Conservation (phyloP, 2,113 vertebrate genomes). For the Glaucomys volans region DNA sequence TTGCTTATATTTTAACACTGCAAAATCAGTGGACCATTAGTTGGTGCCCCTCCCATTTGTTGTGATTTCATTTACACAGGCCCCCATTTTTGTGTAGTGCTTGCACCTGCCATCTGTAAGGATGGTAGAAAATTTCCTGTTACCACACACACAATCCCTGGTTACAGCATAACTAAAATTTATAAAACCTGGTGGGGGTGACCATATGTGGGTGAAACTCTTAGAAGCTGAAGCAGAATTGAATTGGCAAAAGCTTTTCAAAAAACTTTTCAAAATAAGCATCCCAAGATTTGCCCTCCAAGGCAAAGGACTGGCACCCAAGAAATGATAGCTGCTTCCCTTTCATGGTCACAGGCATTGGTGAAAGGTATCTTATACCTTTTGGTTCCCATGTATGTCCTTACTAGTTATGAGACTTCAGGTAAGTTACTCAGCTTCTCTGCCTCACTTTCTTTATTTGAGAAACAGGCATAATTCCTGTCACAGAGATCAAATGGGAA, state of each 20-base stretch:
- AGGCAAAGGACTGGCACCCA: background rate
- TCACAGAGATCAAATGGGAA: background rate
- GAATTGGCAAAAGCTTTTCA: conserved; percentile 39
- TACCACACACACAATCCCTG: background rate
- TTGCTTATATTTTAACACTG: background rate
- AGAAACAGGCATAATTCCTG: background rate
- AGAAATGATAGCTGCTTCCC: background rate
- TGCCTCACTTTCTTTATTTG: background rate
- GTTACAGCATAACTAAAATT: background rate
- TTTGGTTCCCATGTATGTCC: background rate
- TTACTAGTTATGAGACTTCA: background rate
- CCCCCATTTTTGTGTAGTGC: background rate
- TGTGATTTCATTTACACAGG: background rate
- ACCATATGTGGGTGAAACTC: background rate
- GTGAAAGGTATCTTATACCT: background rate
- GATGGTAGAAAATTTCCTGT: background rate
- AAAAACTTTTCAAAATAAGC: background rate
- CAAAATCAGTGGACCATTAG: background rate
- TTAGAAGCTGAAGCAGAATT: background rate
- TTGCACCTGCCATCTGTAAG: background rate
- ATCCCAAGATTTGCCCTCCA: background rate
- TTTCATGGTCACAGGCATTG: background rate
- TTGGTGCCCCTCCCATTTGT: background rate
- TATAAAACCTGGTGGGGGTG: background rate
- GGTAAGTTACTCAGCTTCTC: background rate